Evolutionary conservation across 2,888 invertebrate species (phyloP).

Genomic region (Ophonus ardosiacus): DNA sequence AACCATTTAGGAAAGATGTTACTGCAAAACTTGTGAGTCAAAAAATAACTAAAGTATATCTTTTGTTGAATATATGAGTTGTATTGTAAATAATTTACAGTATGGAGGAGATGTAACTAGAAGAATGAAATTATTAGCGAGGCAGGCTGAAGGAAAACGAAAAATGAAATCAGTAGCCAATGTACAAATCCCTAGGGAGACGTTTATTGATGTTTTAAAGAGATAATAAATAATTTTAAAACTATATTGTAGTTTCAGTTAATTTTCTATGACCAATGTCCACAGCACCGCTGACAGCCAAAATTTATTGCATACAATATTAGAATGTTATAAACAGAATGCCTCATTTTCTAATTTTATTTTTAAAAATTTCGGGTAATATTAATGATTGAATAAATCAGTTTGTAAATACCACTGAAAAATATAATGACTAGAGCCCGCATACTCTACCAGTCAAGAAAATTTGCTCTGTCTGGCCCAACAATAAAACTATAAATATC

Average conservation of each 20-base stretch:
- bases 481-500: too few relatives aligned
- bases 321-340: too few relatives aligned
- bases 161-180: conserved; percentile 94
- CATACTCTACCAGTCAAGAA: too few relatives aligned
- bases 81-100: conserved; percentile 75
- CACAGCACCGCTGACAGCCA: too few relatives aligned
- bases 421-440: too few relatives aligned
- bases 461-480: too few relatives aligned
- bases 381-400: too few relatives aligned
- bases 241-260: neutral
- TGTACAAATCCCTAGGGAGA: conserved; percentile 93
- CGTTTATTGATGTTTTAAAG: conserved; percentile 94
- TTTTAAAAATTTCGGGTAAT: too few relatives aligned
- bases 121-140: conserved; percentile 90
- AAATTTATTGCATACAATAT: too few relatives aligned
- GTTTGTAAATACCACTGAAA: too few relatives aligned
- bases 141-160: conserved; percentile 96
- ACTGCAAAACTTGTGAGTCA: conserved; percentile 91
- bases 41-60: conserved; percentile 12
- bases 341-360: too few relatives aligned
- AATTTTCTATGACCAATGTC: too few relatives aligned
- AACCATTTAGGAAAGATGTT: conserved; percentile 94
- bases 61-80: conserved; percentile 31
- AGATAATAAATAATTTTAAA: conserved; percentile 75
- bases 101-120: conserved; percentile 96